These are phyloP conservation scores for Bombylius discolor DNA, from an alignment of 2,888 invertebrate species.

Conservation along the genomic window DNA sequence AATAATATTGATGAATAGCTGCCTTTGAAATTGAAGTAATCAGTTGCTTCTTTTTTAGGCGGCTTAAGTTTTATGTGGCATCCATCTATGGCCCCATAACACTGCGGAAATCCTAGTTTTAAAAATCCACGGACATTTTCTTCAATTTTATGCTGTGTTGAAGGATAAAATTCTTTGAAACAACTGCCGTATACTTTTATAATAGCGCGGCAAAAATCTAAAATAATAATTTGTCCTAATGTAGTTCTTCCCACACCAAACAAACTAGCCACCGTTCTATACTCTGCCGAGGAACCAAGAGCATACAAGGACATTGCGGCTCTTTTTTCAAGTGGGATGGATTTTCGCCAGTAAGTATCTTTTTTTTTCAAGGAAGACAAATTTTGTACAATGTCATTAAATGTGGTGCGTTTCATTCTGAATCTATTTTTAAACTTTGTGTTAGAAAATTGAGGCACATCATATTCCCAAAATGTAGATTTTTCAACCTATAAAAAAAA, in stretches of 20 bases:
- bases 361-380: background rate
- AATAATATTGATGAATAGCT: constrained; percentile 1
- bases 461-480: background rate
- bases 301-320: background rate
- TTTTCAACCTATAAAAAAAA: background rate
- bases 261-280: background rate
- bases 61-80: constrained; percentile 6
- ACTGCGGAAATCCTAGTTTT: constrained; percentile 3
- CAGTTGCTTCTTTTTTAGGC: background rate
- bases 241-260: background rate
- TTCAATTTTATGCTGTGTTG: background rate
- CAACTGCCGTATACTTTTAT: background rate
- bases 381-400: background rate
- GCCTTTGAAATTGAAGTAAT: constrained; percentile 8
- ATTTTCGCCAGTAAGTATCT: background rate
- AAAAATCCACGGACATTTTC: constrained; percentile 4
- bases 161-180: background rate
- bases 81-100: constrained; percentile 5
- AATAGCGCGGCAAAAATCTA: background rate
- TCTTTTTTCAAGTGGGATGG: background rate
- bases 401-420: background rate
- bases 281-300: background rate
- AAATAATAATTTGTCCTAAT: background rate
- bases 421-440: background rate
- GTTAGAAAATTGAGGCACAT: background rate